Percentiles rank a stretch among this genome's conserved stretches.
Conservation (phyloP, 1,140 invertebrate genomes). For the Drosophila lacteicornis region DNA sequence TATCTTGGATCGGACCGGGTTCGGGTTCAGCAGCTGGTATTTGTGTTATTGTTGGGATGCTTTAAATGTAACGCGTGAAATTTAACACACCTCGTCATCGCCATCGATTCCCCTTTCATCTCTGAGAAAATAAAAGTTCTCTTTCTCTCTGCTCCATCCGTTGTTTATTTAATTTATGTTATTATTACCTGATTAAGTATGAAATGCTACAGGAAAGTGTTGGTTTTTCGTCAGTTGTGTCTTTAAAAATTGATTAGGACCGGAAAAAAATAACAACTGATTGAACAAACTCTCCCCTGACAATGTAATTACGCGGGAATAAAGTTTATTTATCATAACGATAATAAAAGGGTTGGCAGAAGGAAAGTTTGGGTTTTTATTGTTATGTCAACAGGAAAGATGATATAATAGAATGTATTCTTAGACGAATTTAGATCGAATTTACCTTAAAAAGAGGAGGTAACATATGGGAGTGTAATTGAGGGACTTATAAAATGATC, state of each 20-base stretch:
- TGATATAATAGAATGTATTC: conserved; percentile 29
- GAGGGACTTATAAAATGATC: no score
- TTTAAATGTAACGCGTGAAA: conserved; percentile 75
- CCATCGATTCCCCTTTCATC: conserved; percentile 30
- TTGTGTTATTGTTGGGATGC: conserved; percentile 49
- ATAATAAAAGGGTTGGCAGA: conserved; percentile 14
- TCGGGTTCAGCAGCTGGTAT: conserved; percentile 27
- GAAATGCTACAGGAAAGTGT: conserved; percentile 45
- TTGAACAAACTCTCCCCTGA: conserved; percentile 25
- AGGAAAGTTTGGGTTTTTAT: conserved; percentile 6
- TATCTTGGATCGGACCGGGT: conserved; percentile 23
- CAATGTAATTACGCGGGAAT: conserved; percentile 46
- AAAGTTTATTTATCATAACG: conserved; percentile 28
- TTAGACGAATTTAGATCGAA: background rate
- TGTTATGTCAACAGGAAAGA: conserved; percentile 56
- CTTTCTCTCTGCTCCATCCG: conserved; percentile 20
- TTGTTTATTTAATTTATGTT: conserved; percentile 84
- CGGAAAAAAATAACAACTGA: conserved; percentile 50
- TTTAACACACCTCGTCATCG: conserved; percentile 74
- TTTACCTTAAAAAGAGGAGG: background rate
- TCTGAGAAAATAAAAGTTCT: conserved; percentile 71
- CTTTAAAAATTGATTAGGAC: conserved; percentile 73
- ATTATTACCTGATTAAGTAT: conserved; percentile 81
- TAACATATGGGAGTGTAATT: background rate
- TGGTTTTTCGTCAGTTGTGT: conserved; percentile 60